Evolutionary conservation across 2,888 invertebrate genomes (phyloP).

Genomic region (Drosophila anomelani): DNA sequence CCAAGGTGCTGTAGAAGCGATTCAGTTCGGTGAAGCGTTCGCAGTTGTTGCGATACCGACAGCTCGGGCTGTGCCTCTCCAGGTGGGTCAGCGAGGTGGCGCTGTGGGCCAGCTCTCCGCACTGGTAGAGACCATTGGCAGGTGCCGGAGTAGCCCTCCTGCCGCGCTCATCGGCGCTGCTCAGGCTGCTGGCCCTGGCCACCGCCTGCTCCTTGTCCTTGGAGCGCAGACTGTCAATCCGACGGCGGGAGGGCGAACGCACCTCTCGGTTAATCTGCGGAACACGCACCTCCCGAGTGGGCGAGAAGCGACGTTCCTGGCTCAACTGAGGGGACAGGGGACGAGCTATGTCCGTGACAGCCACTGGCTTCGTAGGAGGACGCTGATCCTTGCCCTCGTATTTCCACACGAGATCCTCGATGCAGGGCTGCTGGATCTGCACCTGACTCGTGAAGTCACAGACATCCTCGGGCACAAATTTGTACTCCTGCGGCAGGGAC

Average conservation of each 20-base stretch:
- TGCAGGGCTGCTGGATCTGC: conserved; percentile 82
- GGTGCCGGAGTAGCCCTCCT: conserved; percentile 42
- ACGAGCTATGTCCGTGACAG: conserved; percentile 60
- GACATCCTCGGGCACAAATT: conserved; percentile 86
- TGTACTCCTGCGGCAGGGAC: conserved; percentile 87
- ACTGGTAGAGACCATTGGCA: conserved; percentile 72
- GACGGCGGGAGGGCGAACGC: conserved; percentile 88
- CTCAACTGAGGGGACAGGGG: conserved; percentile 64
- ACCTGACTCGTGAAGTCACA: conserved; percentile 51
- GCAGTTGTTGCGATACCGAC: conserved; percentile 86
- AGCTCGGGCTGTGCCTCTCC: conserved; percentile 82
- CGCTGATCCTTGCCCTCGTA: conserved; percentile 71
- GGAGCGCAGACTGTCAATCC: conserved; percentile 86
- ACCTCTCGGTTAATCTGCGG: conserved; percentile 85
- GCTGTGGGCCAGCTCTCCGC: conserved; percentile 82
- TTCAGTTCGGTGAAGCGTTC: conserved; percentile 93
- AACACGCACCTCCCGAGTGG: conserved; percentile 82
- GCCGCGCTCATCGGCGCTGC: conserved; percentile 86
- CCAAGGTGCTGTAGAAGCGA: conserved; percentile 93
- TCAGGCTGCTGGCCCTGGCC: conserved; percentile 88
- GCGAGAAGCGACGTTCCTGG: conserved; percentile 74
- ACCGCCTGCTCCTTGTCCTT: conserved; percentile 72
- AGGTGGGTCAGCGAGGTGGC: conserved; percentile 85
- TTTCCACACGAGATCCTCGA: conserved; percentile 83
- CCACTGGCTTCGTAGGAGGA: conserved; percentile 18